Percentiles rank a stretch among this genome's conserved stretches.
Conservation (phyloP, 30 jellyfish, hydroid and myxozoan genomes). For the Aurelia coerulea region DNA sequence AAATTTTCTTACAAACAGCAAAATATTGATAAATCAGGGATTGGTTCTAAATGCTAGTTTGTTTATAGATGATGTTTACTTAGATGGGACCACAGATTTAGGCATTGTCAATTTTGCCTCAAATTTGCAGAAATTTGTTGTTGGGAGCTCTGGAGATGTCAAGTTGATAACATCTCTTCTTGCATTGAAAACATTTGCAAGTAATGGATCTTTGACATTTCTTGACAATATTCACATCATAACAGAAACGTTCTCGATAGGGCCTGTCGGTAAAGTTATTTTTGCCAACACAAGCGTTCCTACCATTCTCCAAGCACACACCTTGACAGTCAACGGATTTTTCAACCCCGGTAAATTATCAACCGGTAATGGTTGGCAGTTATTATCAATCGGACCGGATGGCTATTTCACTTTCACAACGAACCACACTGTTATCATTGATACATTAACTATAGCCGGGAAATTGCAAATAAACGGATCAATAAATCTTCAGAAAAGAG, state of each 20-base stretch:
- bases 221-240: not conserved
- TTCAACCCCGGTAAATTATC: conserved; percentile 48
- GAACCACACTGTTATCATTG: conserved; percentile 45
- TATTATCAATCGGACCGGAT: conserved; percentile 39
- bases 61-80: conserved; percentile 8
- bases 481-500: conserved; percentile 45
- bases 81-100: conserved; percentile 10
- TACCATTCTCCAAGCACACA: conserved; percentile 33
- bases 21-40: conserved; percentile 8
- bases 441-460: conserved; percentile 31
- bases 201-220: conserved; percentile 47
- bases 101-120: conserved; percentile 28
- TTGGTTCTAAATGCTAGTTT: not conserved
- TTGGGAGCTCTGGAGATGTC: conserved; percentile 36
- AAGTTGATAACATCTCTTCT: conserved; percentile 3
- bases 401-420: conserved; percentile 35
- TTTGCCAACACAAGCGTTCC: conserved; percentile 23
- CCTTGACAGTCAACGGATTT: conserved; percentile 34
- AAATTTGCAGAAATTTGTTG: conserved; percentile 14
- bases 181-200: conserved; percentile 4
- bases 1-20: conserved; percentile 20
- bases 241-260: conserved; percentile 32
- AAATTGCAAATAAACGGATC: conserved; percentile 34
- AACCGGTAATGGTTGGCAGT: conserved; percentile 61
- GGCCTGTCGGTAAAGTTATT: conserved; percentile 35